Evolutionary conservation across 1,140 invertebrate genomes (phyloP), one percentile per base, ranked within the genome.

Genomic region (Colletes latitarsis): DNA sequence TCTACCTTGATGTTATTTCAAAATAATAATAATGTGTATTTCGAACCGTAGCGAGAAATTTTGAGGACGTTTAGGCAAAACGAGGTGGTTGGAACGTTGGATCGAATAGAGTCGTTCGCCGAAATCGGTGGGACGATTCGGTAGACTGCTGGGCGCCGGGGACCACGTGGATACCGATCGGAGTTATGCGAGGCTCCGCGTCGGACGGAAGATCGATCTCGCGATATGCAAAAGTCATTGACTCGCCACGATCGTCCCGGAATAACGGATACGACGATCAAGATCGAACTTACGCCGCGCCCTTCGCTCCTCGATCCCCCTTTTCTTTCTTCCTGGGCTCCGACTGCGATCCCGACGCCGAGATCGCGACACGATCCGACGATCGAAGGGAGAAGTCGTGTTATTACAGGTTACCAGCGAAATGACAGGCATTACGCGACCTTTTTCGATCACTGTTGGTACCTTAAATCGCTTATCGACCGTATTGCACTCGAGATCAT

Each of bases 141-240:
- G 30, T 52, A 80, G 77, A 80, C 77, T n/a, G 71, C 71, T 52
- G 43, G 77, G 52, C 81, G 81, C 76, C 68, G 43, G 30, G 49
- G 30, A 58, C 19, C 76, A 68, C 67, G 75, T 78, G 68, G 62
- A 72, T 67, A 49, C 64, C 68, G 53, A 53, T 76, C n/a, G 49
- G 55, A 70, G 75, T 39, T 9, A 63, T 49, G 15, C 10, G 53
- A 49, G 30, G 9, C 30, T 46, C 30, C 30, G 21, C n/a, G 57
- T 6, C 30, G 60, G 41, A 19, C 62, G 14, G 41, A 14, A 74
- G 82, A 80, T 81, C 82, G 82, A 83, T 81, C 71, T 46, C 8
- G 21, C 49, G 82, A 83, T 83, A 83, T 83, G 77, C 77, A 83
- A 83, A 83, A 83, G 82, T 83, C 82, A 83, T 83, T 83, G 82